Percentiles rank a stretch among this genome's conserved stretches.
phyloP scores from a whole-genome alignment of 2,113 vertebrate species.

The Cyprinus carpio region DNA sequence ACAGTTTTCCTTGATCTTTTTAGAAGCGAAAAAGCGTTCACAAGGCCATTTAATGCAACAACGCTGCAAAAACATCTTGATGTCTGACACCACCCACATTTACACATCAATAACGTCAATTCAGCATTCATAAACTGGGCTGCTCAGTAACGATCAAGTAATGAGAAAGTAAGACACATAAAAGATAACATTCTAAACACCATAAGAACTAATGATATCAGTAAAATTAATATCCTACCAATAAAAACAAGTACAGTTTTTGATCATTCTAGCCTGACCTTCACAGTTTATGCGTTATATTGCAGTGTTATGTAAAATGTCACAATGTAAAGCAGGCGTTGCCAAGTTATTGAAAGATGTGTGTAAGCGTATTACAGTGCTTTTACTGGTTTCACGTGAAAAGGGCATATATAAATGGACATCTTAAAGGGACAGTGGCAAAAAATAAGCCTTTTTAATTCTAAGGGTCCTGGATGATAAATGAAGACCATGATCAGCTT shows the following conservation, averaged over 20 bases:
- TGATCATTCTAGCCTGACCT: neutral
- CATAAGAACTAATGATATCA: neutral
- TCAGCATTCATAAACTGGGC: neutral
- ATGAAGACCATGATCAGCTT: neutral
- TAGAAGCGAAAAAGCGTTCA: neutral
- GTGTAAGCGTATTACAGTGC: neutral
- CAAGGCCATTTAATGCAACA: neutral
- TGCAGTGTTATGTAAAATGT: neutral
- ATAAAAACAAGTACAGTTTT: neutral
- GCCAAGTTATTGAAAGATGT: slow-evolving; percentile 6
- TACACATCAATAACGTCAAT: neutral
- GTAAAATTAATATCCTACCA: neutral
- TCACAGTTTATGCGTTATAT: neutral
- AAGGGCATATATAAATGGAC: neutral
- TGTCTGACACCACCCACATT: neutral
- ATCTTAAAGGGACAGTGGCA: too few species aligned
- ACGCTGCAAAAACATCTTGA: neutral
- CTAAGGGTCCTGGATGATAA: neutral
- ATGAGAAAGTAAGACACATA: neutral
- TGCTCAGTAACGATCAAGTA: neutral
- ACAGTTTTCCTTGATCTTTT: neutral
- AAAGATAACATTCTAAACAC: neutral
- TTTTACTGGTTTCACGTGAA: neutral
- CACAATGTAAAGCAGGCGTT: neutral
- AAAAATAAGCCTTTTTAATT: neutral